Evolutionary conservation across 2,113 vertebrate genomes (phyloP), one percentile per base, ranked within the genome.

Genomic region (Zingel zingel): DNA sequence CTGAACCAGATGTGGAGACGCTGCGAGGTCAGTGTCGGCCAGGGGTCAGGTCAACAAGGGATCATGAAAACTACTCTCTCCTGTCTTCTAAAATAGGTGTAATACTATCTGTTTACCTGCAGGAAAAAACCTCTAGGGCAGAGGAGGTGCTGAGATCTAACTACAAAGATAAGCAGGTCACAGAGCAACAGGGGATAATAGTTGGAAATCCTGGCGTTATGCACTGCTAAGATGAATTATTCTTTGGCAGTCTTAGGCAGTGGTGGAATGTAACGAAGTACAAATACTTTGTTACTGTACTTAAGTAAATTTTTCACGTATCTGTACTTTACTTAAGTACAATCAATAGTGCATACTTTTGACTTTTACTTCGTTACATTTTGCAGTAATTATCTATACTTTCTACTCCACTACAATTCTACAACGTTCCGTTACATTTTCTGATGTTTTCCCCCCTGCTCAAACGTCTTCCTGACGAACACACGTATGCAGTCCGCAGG

Each of bases 1-100:
- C 61, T 79, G 63, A 91, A 92, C 66, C 92, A 94, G 86, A 93
- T 93, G 92, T 75, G 70, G 53, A 76, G 79, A 81, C 30, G 57
- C 54, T 56, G 72, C 12, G 6, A 47, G 63, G 86, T 91, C 81
- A 76, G 77, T 63, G 71, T 79, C 47, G 48, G 11, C 58, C 64
- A 66, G 47, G 30, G 85, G 51, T 86, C 78, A 19, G 85, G 84
- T 92, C 87, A 91, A 33, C 61, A 62, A 19, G 51, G 23, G 82
- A 74, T 84, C 14, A 51, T 78, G 63, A 84, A 90, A 86, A 79
- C 30, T 15, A 78, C 74, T 71, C 57, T 82, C 68, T 81, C 59
- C 63, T 78, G 51, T 71, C 45, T 45, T 68, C 73, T 57, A 50
- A 81, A 43, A 45, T 75, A 23, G 61, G 63, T 77, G 74, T 81